phyloP scores from a whole-genome alignment of 2,888 invertebrate species.

The Troides oblongomaculatus region DNA sequence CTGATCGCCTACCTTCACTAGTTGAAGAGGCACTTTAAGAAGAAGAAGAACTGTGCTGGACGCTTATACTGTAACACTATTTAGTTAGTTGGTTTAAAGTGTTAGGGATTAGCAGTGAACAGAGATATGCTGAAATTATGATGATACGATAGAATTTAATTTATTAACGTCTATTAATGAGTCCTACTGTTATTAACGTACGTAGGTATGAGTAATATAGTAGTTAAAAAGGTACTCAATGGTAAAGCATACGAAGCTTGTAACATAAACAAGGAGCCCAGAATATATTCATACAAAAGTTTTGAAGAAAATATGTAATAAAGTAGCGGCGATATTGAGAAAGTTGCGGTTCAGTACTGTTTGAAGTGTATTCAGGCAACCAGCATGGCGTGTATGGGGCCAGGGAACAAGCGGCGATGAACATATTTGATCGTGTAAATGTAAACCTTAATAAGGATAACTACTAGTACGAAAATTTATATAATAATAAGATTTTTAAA shows the following conservation, averaged over 20 bases:
- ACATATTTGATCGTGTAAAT: conserved; percentile 3
- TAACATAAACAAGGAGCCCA: conserved; percentile 7
- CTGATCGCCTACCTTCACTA: no score
- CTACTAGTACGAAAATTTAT: neutral
- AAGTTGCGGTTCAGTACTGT: conserved; percentile 13
- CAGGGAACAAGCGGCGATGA: neutral
- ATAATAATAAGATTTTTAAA: neutral
- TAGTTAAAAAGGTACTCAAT: neutral
- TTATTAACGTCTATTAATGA: no score
- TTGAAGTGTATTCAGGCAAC: conserved; percentile 10
- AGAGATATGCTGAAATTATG: no score
- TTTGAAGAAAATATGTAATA: conserved; percentile 21
- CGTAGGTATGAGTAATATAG: no score
- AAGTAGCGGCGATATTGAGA: conserved; percentile 21
- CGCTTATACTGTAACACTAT: no score
- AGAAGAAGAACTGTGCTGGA: no score
- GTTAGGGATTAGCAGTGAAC: no score
- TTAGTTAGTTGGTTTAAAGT: no score
- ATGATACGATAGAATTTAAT: no score
- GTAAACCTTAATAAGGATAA: conserved; percentile 6
- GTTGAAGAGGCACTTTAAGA: no score
- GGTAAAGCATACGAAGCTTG: neutral
- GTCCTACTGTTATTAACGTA: no score
- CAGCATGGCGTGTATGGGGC: neutral
- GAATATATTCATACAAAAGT: neutral